Percentiles rank a stretch among this genome's conserved stretches.
These are phyloP conservation scores for Pongo abelii DNA, from an alignment of 2,113 vertebrate species.

Conservation along the genomic window DNA sequence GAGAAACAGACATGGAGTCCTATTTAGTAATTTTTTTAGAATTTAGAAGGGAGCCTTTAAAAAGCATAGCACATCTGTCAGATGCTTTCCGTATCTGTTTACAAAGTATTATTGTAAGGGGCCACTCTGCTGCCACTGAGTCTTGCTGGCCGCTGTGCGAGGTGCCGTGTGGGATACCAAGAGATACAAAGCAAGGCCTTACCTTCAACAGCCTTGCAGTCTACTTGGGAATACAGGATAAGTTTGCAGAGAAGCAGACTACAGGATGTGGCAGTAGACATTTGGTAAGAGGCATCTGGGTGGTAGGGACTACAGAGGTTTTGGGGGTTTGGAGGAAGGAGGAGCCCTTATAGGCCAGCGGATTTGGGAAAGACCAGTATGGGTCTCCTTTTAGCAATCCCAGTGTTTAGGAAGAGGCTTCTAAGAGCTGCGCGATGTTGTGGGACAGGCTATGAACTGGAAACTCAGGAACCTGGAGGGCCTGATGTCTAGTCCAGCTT, in stretches of 20 bases:
- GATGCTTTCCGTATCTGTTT: neutral
- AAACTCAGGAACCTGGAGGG: neutral
- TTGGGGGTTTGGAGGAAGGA: neutral
- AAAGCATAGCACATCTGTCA: slow-evolving; percentile 17
- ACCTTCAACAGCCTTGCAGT: neutral
- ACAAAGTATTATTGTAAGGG: neutral
- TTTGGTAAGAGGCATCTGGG: neutral
- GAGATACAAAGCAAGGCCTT: neutral
- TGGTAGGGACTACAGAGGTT: neutral
- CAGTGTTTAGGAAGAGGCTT: neutral
- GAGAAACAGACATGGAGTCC: slow-evolving; percentile 23
- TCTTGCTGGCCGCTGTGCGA: neutral
- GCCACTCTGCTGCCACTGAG: neutral
- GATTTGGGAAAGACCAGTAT: neutral
- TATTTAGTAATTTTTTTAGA: slow-evolving; percentile 36
- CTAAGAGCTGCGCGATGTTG: fast-evolving
- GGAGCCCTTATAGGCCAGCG: neutral
- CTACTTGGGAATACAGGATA: neutral
- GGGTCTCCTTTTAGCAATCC: neutral
- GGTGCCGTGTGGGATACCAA: neutral
- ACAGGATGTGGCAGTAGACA: fast-evolving
- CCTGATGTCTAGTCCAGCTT: neutral
- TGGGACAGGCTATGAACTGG: neutral
- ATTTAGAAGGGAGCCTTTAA: slow-evolving; percentile 17
- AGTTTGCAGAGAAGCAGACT: neutral